These are phyloP conservation scores for Nixonia krombeini DNA, from an alignment of 1,140 invertebrate genomes.

Conservation along the genomic window DNA sequence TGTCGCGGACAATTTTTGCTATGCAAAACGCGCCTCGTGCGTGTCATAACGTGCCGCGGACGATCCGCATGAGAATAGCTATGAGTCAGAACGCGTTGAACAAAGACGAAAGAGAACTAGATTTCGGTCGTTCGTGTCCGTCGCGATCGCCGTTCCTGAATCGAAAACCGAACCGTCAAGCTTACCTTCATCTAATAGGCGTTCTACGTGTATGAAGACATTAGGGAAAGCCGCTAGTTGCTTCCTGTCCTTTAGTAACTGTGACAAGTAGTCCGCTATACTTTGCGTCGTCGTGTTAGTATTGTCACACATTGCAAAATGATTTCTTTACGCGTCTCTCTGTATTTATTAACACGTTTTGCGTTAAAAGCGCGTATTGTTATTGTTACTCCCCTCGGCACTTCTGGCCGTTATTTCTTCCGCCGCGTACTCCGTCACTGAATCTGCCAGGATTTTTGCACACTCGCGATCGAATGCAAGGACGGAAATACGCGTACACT, in stretches of 20 bases:
- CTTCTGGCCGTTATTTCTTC: not conserved
- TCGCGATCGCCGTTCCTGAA: not conserved
- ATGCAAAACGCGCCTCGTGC: no score
- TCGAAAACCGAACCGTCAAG: slow-evolving; percentile 28
- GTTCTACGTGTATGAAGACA: slow-evolving; percentile 99
- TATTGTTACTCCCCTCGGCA: slow-evolving; percentile 12
- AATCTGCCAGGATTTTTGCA: not conserved
- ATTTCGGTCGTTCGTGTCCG: no score
- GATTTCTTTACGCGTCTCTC: slow-evolving; percentile 57
- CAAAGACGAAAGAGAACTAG: not conserved
- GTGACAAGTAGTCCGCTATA: slow-evolving; percentile 99
- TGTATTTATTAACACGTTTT: slow-evolving; percentile 31
- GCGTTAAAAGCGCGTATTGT: slow-evolving; percentile 12
- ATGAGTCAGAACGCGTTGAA: not conserved
- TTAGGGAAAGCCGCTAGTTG: slow-evolving; percentile 99
- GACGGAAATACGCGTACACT: not conserved
- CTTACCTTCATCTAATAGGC: slow-evolving; percentile 99
- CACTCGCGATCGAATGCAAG: not conserved
- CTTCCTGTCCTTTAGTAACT: slow-evolving; percentile 99
- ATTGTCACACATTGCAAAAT: slow-evolving; percentile 80
- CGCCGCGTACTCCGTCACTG: not conserved
- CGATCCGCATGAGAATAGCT: not conserved
- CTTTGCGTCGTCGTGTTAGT: slow-evolving; percentile 89
- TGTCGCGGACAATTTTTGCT: no score
- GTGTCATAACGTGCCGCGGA: no score